Evolutionary conservation across 2,113 vertebrate species (phyloP).

Genomic region (Laterallus jamaicensis): DNA sequence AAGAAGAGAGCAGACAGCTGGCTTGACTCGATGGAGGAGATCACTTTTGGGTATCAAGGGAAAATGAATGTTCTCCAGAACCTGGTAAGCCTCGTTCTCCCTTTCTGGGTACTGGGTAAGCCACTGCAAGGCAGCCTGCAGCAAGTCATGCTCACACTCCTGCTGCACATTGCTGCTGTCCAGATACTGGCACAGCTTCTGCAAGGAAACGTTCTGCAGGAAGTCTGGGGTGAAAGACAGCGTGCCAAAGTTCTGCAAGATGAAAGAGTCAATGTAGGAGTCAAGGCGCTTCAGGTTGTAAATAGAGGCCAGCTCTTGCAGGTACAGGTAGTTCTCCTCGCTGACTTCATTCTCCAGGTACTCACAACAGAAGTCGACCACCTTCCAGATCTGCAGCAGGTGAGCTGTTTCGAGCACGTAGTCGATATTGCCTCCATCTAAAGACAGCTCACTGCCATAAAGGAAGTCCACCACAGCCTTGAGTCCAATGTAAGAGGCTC

Average conservation of each 20-base stretch:
- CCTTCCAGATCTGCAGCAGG: constrained; percentile 92
- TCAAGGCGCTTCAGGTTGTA: constrained; percentile 92
- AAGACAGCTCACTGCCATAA: constrained; percentile 86
- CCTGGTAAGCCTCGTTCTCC: constrained; percentile 75
- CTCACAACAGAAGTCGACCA: constrained; percentile 95
- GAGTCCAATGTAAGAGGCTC: constrained; percentile 87
- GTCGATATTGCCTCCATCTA: constrained; percentile 91
- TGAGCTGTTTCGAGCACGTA: constrained; percentile 89
- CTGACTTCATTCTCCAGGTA: constrained; percentile 91
- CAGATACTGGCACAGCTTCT: constrained; percentile 88
- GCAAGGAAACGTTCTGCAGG: constrained; percentile 81
- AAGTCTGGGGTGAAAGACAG: constrained; percentile 88
- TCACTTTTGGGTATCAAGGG: constrained; percentile 85
- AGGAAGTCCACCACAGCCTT: constrained; percentile 92
- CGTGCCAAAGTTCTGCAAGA: constrained; percentile 83
- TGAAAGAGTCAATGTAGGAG: constrained; percentile 87
- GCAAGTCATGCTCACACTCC: constrained; percentile 84
- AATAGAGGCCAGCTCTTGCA: constrained; percentile 91
- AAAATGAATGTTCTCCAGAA: constrained; percentile 89
- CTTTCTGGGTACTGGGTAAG: constrained; percentile 84
- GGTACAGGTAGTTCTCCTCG: constrained; percentile 92
- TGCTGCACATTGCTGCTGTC: constrained; percentile 85
- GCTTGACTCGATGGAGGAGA: constrained; percentile 83
- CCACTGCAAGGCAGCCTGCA: constrained; percentile 90
- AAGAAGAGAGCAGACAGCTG: constrained; percentile 82